Base-by-base conservation (phyloP, 2,888 invertebrate species). In the Mythimna vitellina region DNA sequence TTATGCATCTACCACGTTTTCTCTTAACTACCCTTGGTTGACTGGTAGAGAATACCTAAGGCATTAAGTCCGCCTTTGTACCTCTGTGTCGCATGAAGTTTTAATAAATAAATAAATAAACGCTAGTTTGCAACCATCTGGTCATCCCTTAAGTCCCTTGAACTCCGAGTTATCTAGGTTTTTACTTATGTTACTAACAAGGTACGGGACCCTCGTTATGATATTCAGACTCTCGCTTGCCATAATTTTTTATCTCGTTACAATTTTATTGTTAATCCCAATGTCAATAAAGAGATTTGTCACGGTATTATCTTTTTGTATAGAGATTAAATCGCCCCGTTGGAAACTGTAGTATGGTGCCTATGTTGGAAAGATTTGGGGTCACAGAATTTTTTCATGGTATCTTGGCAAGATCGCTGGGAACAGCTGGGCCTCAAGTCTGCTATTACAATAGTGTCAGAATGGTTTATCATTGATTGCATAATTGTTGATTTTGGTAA, bases 191-290 rank as follows among this genome's bases (percentile, higher is more conserved):
- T 62, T 9, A 0, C n/a, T 49, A 9, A 0, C 22, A 62, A n/a
- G 3, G 6, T 53, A 38, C 70, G 29, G 70, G 60, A 61, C 70
- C 38, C 20, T 3, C 29, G n/a, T 0, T 7, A 17, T 1, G 0
- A 4, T 1, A 38, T 6, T 17, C 12, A 22, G 9, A 29, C 9
- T 17, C 60, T 0, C 46, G 14, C 46, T 29, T 29, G 7, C 17
- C 17, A 1, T 14, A 29, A 53, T 84, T 85, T 46, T 83, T 81
- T 76, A 78, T 78, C 69, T 69, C 9, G 73, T 73, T 83, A 72
- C n/a, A n/a, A 0, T 71, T 79, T 82, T 80, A 81, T 75, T 51
- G 54, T 66, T 74, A 69, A 82, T 63, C 75, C 53, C 22, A 22
- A 9, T 54, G 70, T 73, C 78, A 76, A 85, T 85, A 74, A 70